Base-by-base conservation (phyloP, 2,888 invertebrate species). In the Nasonovia ribisnigri region DNA sequence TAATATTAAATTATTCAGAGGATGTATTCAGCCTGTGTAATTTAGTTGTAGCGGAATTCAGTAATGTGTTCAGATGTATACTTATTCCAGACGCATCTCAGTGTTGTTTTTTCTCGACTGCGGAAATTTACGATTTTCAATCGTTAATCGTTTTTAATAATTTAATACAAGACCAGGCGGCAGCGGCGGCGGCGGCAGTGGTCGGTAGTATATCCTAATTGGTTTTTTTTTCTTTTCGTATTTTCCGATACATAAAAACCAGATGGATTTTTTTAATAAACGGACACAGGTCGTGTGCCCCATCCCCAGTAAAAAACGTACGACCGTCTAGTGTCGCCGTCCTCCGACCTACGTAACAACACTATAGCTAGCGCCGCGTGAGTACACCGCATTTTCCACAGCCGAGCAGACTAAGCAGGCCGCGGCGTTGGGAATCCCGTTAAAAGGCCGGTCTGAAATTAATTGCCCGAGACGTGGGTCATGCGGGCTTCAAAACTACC, bases 381-480 rank as follows among this genome's bases (percentile, higher is more conserved):
- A 4, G 43, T 16, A 26, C 2, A 84, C 84, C 43, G n/a, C 57
- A n/a, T 67, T 67, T 67, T n/a, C 67, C 77, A 8, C 77, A 6
- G 0, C 20, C 20, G n/a, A 91, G 54, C 26, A 48, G 29, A 67
- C 51, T 5, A 26, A 54, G 11, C 6, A 10, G 57, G 48, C n/a
- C n/a, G 16, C 24, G 46, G 54, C 43, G 46, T 43, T 46, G 84
- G 46, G 29, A 93, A 90, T 90, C 48, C 60, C 43, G 89, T 93
- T 90, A 93, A 93, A 93, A 90, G 60, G 84, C 60, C 24, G 60
- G 84, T 86, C 84, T 36, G 60, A 90, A 86, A 93, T 90, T 93
- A 90, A 93, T 90, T 93, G 84, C 46, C 84, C 48, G 84, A 84
- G 84, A 93, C 84, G 48, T n/a, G 42, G 57, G 88, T 36, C 36